Conservation (phyloP, 2,888 invertebrate species). For the Lasioglossum malachurum region DNA sequence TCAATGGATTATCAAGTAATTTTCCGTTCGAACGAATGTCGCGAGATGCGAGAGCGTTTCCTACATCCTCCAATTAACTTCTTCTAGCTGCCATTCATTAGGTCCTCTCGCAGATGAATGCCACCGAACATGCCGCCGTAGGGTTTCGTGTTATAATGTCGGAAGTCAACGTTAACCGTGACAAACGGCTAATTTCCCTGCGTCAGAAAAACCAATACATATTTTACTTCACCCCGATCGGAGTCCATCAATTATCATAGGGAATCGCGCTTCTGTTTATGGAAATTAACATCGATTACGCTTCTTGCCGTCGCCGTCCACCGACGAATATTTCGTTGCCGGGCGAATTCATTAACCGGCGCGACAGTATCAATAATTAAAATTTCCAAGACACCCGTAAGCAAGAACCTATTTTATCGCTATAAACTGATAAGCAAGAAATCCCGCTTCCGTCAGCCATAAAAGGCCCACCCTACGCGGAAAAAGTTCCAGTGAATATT, state of each 20-base stretch:
- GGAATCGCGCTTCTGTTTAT: not conserved
- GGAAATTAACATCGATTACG: not conserved
- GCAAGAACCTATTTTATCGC: slow-evolving; percentile 2
- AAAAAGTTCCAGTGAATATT: not conserved
- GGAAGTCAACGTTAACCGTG: not conserved
- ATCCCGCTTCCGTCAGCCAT: not conserved
- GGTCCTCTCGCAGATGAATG: not conserved
- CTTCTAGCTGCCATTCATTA: not conserved
- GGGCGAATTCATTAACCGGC: not conserved
- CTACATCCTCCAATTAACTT: not conserved
- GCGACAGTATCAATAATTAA: not conserved
- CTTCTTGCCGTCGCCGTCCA: not conserved
- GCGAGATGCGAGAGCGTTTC: not conserved
- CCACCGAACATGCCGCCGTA: not conserved
- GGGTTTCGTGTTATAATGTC: not conserved
- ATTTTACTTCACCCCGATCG: not conserved
- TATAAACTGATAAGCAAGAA: slow-evolving; percentile 4
- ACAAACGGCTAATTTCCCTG: not conserved
- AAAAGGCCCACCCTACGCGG: not conserved
- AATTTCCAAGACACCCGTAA: not conserved
- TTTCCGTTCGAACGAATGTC: not conserved
- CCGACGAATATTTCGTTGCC: not conserved
- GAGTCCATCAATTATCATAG: not conserved
- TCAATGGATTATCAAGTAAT: not conserved
- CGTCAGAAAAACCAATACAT: not conserved